Conservation (phyloP, 2,888 invertebrate genomes). For the Tachina fera region DNA sequence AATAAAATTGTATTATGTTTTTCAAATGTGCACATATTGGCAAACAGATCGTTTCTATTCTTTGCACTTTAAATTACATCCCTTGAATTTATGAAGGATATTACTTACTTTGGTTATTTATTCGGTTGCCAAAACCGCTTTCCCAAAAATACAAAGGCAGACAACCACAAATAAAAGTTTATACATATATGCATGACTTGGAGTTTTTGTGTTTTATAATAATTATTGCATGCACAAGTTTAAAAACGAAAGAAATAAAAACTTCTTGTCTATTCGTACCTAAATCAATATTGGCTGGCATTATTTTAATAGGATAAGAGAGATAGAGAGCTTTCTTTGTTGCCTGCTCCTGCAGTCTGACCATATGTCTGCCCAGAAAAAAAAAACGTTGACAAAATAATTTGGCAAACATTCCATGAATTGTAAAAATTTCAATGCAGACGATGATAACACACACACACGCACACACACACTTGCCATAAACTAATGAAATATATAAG, state of each 20-base stretch:
- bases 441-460: not conserved
- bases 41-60: not conserved
- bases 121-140: slow-evolving; percentile 42
- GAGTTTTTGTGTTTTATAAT: not conserved
- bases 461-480: not conserved
- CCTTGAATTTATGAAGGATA: slow-evolving; percentile 31
- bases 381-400: slow-evolving; percentile 24
- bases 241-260: not conserved
- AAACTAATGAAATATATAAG: not conserved
- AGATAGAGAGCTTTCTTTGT: not conserved
- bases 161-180: slow-evolving; percentile 8
- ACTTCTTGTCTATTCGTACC: not conserved
- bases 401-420: slow-evolving; percentile 57
- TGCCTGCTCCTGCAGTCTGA: slow-evolving; percentile 31
- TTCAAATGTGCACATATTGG: not conserved
- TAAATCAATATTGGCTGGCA: slow-evolving; percentile 69
- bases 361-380: slow-evolving; percentile 53
- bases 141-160: not conserved
- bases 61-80: slow-evolving; percentile 22
- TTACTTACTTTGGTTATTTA: slow-evolving; percentile 21
- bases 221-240: slow-evolving; percentile 13
- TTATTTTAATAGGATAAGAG: slow-evolving; percentile 38
- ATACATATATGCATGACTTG: slow-evolving; percentile 31
- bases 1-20: not conserved
- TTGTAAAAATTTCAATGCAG: slow-evolving; percentile 54